Percentiles rank a stretch among this genome's conserved stretches.
Evolutionary conservation across 2,797 vertebrate genomes (phyloP).

Genomic region (Acanthornis magna): DNA sequence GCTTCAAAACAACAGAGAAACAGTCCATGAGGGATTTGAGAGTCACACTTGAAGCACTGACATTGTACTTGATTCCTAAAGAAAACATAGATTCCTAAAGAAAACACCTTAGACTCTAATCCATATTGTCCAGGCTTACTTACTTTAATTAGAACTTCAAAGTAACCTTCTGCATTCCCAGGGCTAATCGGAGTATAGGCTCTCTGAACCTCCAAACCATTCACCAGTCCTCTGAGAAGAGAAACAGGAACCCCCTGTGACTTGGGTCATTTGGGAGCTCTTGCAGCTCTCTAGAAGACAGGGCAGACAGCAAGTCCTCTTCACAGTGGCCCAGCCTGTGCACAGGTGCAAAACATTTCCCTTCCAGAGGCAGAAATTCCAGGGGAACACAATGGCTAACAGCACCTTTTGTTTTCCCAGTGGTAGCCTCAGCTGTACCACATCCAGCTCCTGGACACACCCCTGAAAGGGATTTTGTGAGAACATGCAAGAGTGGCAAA

Average conservation of each 20-base stretch:
- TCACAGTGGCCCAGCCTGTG: not conserved
- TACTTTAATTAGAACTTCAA: conserved; percentile 83
- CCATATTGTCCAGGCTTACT: conserved; percentile 43
- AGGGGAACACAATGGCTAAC: not conserved
- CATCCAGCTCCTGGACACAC: not conserved
- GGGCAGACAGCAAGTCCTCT: not conserved
- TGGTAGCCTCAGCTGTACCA: not conserved
- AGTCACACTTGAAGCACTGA: not conserved
- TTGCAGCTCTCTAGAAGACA: not conserved
- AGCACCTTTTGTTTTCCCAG: not conserved
- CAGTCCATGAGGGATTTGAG: not conserved
- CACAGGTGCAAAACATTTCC: not conserved
- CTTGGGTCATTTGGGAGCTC: not conserved
- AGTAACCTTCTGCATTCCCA: conserved; percentile 73
- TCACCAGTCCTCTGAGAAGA: conserved; percentile 72
- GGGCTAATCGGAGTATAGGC: conserved; percentile 79
- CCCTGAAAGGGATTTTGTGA: not conserved
- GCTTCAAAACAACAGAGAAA: not conserved
- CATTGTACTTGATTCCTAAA: not conserved
- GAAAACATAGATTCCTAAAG: not conserved
- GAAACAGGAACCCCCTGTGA: conserved; percentile 17
- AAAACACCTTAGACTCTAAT: not conserved
- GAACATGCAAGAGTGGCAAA: not conserved
- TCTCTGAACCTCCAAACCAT: conserved; percentile 79
- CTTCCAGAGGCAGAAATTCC: not conserved